Percentiles rank a stretch among this genome's conserved stretches.
Conservation (phyloP, 2,888 invertebrate genomes). For the Drosophila anomalata region DNA sequence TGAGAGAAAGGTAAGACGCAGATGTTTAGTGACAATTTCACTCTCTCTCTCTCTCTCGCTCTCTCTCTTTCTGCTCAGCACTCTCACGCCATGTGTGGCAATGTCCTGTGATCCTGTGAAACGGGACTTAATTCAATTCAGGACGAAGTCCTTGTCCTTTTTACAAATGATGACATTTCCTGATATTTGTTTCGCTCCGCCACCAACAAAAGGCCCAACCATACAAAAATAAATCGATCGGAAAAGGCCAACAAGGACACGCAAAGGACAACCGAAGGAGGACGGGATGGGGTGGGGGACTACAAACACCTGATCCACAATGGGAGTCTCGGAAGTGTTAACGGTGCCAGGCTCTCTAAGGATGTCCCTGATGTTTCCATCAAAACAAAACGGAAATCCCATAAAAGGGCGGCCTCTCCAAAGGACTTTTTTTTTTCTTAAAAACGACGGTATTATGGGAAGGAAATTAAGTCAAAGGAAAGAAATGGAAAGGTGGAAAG, state of each 20-base stretch:
- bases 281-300: conserved; percentile 14
- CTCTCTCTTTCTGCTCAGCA: conserved; percentile 7
- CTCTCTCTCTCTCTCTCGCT: conserved; percentile 6
- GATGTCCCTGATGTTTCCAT: conserved; percentile 2
- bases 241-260: conserved; percentile 21
- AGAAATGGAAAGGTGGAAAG: no score
- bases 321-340: conserved; percentile 66
- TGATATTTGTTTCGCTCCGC: conserved; percentile 74
- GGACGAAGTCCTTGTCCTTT: conserved; percentile 30
- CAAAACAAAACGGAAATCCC: not conserved
- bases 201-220: conserved; percentile 47
- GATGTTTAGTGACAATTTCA: conserved; percentile 65
- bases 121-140: conserved; percentile 23
- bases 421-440: not conserved
- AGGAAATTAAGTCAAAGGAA: no score
- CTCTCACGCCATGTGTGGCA: conserved; percentile 57
- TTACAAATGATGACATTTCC: conserved; percentile 80
- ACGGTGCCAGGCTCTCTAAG: conserved; percentile 50
- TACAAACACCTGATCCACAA: conserved; percentile 54
- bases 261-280: not conserved
- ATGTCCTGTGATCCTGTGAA: conserved; percentile 21
- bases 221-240: conserved; percentile 30
- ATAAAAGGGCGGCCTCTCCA: not conserved
- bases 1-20: conserved; percentile 42
- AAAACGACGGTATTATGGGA: not conserved